Percentiles rank a stretch among this genome's conserved stretches.
phyloP scores from a whole-genome alignment of 1,140 invertebrate genomes.

The Drosophila nasuta region DNA sequence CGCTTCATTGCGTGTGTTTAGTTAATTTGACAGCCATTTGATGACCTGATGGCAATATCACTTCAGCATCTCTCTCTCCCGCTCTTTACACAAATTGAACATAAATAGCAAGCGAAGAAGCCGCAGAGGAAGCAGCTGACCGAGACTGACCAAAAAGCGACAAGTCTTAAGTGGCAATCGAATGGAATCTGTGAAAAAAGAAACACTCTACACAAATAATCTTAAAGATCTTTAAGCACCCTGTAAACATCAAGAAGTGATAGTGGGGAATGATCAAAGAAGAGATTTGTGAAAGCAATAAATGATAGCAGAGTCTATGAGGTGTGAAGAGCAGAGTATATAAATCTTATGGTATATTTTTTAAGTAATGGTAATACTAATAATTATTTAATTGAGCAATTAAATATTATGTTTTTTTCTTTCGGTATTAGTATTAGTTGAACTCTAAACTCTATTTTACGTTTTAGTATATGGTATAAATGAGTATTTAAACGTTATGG shows the following conservation, averaged over 20 bases:
- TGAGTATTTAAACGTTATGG: too few species aligned
- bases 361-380: too few species aligned
- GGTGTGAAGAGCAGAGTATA: too few species aligned
- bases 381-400: too few species aligned
- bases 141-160: conserved; percentile 4
- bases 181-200: conserved; percentile 36
- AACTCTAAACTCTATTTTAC: too few species aligned
- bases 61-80: conserved; percentile 27
- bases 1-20: conserved; percentile 51
- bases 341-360: too few species aligned
- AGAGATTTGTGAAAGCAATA: neutral
- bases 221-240: conserved; percentile 23
- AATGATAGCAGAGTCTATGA: too few species aligned
- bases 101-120: too few species aligned
- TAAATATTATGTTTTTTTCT: too few species aligned
- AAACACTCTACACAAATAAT: conserved; percentile 33
- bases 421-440: too few species aligned
- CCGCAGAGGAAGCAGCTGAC: conserved; percentile 24
- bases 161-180: conserved; percentile 38
- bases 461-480: too few species aligned
- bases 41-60: conserved; percentile 44
- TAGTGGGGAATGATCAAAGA: neutral
- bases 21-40: conserved; percentile 77
- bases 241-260: neutral
- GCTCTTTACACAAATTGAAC: neutral